A percentile compares a stretch with the other conserved stretches of the same genome.
These are phyloP conservation scores for Sebastes dallii DNA, from an alignment of 2,797 vertebrate species.

Conservation along the genomic window DNA sequence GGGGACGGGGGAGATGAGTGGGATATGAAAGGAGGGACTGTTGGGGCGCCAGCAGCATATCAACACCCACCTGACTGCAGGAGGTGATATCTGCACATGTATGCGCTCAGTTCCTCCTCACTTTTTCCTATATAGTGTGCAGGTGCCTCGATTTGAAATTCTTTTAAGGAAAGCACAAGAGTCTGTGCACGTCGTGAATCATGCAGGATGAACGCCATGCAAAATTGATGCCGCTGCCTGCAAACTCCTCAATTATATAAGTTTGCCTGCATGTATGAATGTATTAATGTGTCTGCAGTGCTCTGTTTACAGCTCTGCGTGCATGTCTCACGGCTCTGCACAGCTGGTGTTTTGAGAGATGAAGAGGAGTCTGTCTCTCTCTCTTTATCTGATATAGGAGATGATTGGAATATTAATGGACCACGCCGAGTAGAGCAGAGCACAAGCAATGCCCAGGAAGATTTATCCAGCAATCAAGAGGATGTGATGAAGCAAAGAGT, in stretches of 20 bases:
- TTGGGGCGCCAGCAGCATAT: slow-evolving; percentile 63
- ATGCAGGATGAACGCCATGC: slow-evolving; percentile 70
- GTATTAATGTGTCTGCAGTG: slow-evolving; percentile 60
- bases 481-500: slow-evolving; percentile 42
- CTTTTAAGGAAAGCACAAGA: slow-evolving; percentile 42
- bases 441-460: slow-evolving; percentile 46
- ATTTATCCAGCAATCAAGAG: slow-evolving; percentile 65
- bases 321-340: slow-evolving; percentile 68
- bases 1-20: slow-evolving; percentile 54
- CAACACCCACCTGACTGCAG: slow-evolving; percentile 71
- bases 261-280: slow-evolving; percentile 64
- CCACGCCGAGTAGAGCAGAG: slow-evolving; percentile 52
- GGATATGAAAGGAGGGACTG: slow-evolving; percentile 68
- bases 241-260: slow-evolving; percentile 77
- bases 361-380: slow-evolving; percentile 76
- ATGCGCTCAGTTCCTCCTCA: slow-evolving; percentile 42
- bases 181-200: slow-evolving; percentile 58
- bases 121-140: slow-evolving; percentile 21
- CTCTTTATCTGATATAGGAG: slow-evolving; percentile 70
- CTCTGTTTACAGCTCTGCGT: slow-evolving; percentile 68
- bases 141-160: slow-evolving; percentile 36
- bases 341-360: slow-evolving; percentile 79
- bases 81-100: slow-evolving; percentile 60
- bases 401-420: slow-evolving; percentile 80
- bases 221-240: slow-evolving; percentile 71